phyloP scores from a whole-genome alignment of 2,113 vertebrate species.

The Suncus etruscus region DNA sequence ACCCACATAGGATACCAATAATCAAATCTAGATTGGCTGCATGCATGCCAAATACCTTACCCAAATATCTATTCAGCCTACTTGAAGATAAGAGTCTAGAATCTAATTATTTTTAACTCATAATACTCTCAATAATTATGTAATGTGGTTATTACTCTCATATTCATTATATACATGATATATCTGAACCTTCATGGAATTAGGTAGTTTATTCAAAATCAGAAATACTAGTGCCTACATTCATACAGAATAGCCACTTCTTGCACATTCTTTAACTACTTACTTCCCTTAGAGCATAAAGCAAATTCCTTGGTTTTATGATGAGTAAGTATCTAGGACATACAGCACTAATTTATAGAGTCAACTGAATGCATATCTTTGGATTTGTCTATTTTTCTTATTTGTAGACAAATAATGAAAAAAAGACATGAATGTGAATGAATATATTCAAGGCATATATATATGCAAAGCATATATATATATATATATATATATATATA shows the following conservation, averaged over 20 bases:
- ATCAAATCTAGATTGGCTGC: not conserved
- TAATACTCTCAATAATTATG: not conserved
- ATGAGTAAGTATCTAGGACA: not conserved
- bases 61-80: not conserved
- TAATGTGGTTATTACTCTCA: not conserved
- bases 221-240: not conserved
- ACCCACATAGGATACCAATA: too few species aligned
- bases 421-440: not conserved
- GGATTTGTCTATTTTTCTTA: not conserved
- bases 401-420: not conserved
- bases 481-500: too few species aligned
- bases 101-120: not conserved
- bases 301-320: not conserved
- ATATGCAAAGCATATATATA: too few species aligned
- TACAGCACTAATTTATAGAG: too few species aligned
- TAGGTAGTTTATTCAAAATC: not conserved
- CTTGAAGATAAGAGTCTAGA: not conserved
- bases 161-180: not conserved
- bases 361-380: too few species aligned
- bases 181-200: not conserved
- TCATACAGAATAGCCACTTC: not conserved
- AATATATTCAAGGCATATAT: not conserved
- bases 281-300: not conserved
- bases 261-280: not conserved
- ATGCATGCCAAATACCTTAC: not conserved